Evolutionary conservation across 1,140 invertebrate genomes (phyloP).

Genomic region (Saxidomus purpurata): DNA sequence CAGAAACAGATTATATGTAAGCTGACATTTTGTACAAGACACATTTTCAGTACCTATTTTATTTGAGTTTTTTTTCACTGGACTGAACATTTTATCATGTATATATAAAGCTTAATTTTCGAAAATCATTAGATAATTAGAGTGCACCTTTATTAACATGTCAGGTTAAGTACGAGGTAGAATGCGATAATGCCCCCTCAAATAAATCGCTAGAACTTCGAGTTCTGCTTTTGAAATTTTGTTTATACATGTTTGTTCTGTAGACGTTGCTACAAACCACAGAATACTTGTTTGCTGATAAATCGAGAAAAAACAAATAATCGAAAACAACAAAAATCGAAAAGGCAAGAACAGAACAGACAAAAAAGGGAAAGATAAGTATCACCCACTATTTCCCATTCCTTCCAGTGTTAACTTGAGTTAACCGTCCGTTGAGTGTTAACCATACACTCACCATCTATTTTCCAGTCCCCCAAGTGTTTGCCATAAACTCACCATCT

Average conservation of each 20-base stretch:
- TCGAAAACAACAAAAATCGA: no score
- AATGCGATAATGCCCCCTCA: no score
- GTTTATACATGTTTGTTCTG: no score
- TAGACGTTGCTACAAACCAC: no score
- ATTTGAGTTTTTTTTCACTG: neutral
- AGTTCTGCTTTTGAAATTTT: no score
- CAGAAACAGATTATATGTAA: neutral
- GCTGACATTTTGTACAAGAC: neutral
- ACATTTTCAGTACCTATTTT: neutral
- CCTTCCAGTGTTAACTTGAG: neutral
- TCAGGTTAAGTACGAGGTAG: neutral
- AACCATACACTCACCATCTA: neutral
- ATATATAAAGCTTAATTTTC: neutral
- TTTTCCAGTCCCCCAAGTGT: neutral
- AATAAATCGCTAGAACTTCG: no score
- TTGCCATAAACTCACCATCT: constrained; percentile 6
- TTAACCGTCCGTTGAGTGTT: no score
- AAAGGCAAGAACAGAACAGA: no score
- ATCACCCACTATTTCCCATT: neutral
- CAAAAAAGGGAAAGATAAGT: no score
- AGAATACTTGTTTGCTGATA: no score
- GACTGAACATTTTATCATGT: neutral
- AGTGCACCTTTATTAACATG: neutral
- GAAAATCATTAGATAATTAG: neutral
- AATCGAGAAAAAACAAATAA: no score